phyloP scores from a whole-genome alignment of 2,797 vertebrate genomes.

The Gouania willdenowi region DNA sequence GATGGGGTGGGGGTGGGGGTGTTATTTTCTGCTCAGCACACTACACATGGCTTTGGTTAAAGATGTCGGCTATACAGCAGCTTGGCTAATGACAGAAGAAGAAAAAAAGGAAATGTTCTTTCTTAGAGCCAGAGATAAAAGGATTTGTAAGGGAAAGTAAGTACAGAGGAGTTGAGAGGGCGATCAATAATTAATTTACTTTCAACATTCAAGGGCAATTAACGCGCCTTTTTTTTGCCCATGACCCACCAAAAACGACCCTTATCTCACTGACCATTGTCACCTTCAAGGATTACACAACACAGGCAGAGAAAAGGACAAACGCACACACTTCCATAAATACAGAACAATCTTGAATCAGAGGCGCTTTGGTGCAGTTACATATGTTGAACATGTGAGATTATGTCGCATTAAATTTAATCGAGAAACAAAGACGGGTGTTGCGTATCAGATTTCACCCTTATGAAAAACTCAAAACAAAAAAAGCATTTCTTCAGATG shows the following conservation, averaged over 20 bases:
- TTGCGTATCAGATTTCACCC: background rate
- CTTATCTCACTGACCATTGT: constrained; percentile 76
- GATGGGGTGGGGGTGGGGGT: too few species aligned
- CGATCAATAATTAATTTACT: constrained; percentile 86
- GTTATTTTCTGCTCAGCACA: too few species aligned
- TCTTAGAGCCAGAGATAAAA: constrained; percentile 69
- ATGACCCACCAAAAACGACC: constrained; percentile 70
- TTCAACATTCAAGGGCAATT: constrained; percentile 81
- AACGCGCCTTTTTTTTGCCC: constrained; percentile 67
- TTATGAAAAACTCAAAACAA: constrained; percentile 8
- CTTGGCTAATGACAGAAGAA: constrained; percentile 63
- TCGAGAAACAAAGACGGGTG: background rate
- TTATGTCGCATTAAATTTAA: constrained; percentile 47
- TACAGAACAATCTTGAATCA: constrained; percentile 47
- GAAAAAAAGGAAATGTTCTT: constrained; percentile 73
- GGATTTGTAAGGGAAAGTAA: constrained; percentile 79
- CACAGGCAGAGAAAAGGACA: constrained; percentile 5
- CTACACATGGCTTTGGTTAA: constrained; percentile 40
- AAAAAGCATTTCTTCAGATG: constrained; percentile 1
- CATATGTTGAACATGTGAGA: constrained; percentile 48
- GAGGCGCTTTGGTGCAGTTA: constrained; percentile 49
- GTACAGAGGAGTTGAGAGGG: constrained; percentile 73
- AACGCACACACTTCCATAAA: constrained; percentile 11
- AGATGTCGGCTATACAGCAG: constrained; percentile 42
- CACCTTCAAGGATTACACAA: constrained; percentile 70